Evolutionary conservation across 30 jellyfish, hydroid and myxozoan species (phyloP), one percentile per base, ranked within the genome.

Genomic region (Sanderia malayensis): DNA sequence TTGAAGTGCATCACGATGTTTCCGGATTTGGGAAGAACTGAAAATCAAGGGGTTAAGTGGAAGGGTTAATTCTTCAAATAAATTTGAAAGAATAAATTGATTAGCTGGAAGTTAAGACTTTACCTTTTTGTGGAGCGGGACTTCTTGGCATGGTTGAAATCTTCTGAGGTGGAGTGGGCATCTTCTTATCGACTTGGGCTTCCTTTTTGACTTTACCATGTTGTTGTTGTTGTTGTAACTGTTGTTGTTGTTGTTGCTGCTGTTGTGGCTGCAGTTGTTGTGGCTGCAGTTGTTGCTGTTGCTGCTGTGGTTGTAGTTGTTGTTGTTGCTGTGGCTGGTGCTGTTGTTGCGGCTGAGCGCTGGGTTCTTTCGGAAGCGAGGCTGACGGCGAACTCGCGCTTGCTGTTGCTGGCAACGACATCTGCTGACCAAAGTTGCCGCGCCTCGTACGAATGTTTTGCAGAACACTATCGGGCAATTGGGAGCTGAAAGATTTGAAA

Each of bases 391-490:
- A 25, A 60, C 8, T 60, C 11, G 68, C 19, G 22, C 7, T 31
- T 20, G 3, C n/a, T 2, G 8, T 13, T 23, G 58, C 23, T 23
- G 73, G 73, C 55, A 55, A 25, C 55, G 49, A 31, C 18, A 25
- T 2, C 55, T 7, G 73, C 8, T 31, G 55, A 23, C 73, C 46
- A 44, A 76, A 76, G 26, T 76, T 76, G 7, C 72, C 41, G 6
- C 88, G 55, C 68, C 81, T 88, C 46, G 74, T 80, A 1, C 98
- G 78, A 31, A 91, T 64, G 15, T 84, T 67, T 4, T 91, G 96
- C 46, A 91, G 58, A 6, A 91, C 89, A 11, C 75, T 61, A 58
- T 91, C 98, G 1, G 98, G 98, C 86, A 79, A 58, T 60, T 85
- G 88, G 0, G 98, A 82, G 15, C 98, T 91, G 59, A 21, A 79